Percentiles rank a stretch among this genome's conserved stretches.
phyloP scores from a whole-genome alignment of 2,797 vertebrate genomes.

The Sebastes iracundus region DNA sequence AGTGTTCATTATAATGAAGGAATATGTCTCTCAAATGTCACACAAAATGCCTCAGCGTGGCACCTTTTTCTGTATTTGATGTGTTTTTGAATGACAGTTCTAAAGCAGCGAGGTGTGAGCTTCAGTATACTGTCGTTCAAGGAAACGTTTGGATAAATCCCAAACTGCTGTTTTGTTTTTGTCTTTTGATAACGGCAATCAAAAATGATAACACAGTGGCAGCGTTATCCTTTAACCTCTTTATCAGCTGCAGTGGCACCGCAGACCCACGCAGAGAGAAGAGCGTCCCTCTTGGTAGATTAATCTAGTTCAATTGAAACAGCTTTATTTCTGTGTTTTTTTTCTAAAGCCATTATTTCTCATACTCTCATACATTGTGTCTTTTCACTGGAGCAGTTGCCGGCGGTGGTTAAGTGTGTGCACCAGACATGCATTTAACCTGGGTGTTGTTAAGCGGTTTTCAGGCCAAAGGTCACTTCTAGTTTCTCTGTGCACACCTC shows the following conservation, averaged over 20 bases:
- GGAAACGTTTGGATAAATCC: neutral
- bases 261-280: neutral
- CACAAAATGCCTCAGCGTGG: neutral
- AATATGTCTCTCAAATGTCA: neutral
- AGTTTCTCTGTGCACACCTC: slow-evolving; percentile 17
- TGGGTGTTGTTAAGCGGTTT: neutral
- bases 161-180: neutral
- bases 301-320: neutral
- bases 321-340: neutral
- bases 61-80: neutral
- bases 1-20: neutral
- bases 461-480: slow-evolving; percentile 31
- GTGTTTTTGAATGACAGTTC: neutral
- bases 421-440: slow-evolving; percentile 29
- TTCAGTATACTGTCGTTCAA: neutral
- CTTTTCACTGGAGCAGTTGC: neutral
- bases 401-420: neutral
- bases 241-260: neutral
- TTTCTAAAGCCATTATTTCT: neutral
- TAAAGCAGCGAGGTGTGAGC: neutral
- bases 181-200: neutral
- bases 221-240: neutral
- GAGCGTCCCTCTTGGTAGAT: neutral
- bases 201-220: neutral
- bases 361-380: neutral